These are phyloP conservation scores for Priocnemis perturbator DNA, from an alignment of 2,888 invertebrate genomes.

Conservation along the genomic window DNA sequence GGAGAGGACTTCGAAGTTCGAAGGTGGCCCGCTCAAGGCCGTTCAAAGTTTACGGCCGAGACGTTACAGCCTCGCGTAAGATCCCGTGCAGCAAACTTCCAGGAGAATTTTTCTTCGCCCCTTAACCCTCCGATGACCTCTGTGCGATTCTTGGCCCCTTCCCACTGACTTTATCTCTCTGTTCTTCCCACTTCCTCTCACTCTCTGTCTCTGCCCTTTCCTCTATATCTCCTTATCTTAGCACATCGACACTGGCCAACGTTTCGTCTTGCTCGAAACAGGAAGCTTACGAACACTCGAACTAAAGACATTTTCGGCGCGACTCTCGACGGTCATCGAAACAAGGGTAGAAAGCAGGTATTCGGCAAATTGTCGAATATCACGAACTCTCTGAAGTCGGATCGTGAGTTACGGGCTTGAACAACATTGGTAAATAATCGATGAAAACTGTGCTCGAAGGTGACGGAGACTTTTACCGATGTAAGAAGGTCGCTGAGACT, in stretches of 20 bases:
- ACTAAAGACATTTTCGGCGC: conserved; percentile 15
- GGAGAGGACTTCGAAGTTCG: conserved; percentile 22
- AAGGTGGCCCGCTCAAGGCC: conserved; percentile 31
- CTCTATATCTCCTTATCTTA: too few relatives aligned
- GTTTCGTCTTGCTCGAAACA: too few relatives aligned
- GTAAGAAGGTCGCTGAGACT: too few relatives aligned
- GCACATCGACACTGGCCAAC: too few relatives aligned
- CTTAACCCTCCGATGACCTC: background rate
- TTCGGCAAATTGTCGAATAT: conserved; percentile 8
- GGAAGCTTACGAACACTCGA: too few relatives aligned
- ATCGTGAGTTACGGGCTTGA: background rate
- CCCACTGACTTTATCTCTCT: conserved; percentile 14
- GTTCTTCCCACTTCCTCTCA: background rate
- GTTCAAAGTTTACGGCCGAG: conserved; percentile 27
- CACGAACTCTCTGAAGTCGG: background rate
- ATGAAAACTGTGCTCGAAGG: too few relatives aligned
- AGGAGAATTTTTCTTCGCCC: conserved; percentile 12
- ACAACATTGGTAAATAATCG: too few relatives aligned
- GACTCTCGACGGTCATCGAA: conserved; percentile 1
- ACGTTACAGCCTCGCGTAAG: conserved; percentile 21
- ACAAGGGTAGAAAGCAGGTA: background rate
- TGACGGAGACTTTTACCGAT: too few relatives aligned
- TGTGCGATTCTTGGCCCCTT: conserved; percentile 5
- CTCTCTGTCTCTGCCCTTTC: too few relatives aligned
- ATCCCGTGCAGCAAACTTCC: conserved; percentile 18